Conservation (phyloP, 1,140 invertebrate genomes). For the Bursaphelenchus mucronatus region DNA sequence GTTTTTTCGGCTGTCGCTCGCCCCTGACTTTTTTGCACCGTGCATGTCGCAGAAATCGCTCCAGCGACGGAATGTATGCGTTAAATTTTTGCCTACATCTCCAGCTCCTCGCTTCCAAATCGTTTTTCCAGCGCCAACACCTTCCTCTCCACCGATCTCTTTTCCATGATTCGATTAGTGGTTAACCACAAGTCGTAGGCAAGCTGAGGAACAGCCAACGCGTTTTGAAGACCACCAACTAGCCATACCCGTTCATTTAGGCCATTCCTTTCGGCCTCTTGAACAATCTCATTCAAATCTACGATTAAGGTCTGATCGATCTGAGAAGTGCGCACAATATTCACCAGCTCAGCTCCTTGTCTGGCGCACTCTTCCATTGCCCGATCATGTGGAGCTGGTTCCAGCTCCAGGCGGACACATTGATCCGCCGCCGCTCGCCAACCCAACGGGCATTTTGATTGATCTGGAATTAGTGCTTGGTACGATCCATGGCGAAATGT, state of each 20-base stretch:
- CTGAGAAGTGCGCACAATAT: slow-evolving; percentile 20
- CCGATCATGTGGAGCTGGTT: slow-evolving; percentile 12
- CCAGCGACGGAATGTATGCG: too few relatives aligned
- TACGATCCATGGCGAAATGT: too few relatives aligned
- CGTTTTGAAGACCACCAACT: slow-evolving; percentile 20
- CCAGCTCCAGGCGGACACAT: slow-evolving; percentile 19
- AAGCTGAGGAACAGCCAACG: slow-evolving; percentile 16
- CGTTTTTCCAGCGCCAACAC: slow-evolving; percentile 20
- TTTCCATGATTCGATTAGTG: slow-evolving; percentile 3
- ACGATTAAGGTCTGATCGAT: slow-evolving; percentile 20
- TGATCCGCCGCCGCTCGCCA: slow-evolving; percentile 21
- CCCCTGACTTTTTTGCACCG: too few relatives aligned
- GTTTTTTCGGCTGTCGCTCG: too few relatives aligned
- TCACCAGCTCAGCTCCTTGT: slow-evolving; percentile 22
- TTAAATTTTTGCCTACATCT: slow-evolving; percentile 8
- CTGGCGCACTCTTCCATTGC: slow-evolving; percentile 9
- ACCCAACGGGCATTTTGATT: slow-evolving; percentile 26
- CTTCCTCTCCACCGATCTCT: slow-evolving; percentile 11
- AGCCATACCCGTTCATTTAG: slow-evolving; percentile 23
- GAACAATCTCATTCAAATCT: slow-evolving; percentile 18
- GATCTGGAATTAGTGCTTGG: too few relatives aligned
- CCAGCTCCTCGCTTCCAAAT: slow-evolving; percentile 7
- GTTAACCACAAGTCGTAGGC: slow-evolving; percentile 25
- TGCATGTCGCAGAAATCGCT: too few relatives aligned
- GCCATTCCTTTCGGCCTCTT: slow-evolving; percentile 8